phyloP scores from a whole-genome alignment of 2,113 vertebrate species.

The Dipodomys spectabilis region DNA sequence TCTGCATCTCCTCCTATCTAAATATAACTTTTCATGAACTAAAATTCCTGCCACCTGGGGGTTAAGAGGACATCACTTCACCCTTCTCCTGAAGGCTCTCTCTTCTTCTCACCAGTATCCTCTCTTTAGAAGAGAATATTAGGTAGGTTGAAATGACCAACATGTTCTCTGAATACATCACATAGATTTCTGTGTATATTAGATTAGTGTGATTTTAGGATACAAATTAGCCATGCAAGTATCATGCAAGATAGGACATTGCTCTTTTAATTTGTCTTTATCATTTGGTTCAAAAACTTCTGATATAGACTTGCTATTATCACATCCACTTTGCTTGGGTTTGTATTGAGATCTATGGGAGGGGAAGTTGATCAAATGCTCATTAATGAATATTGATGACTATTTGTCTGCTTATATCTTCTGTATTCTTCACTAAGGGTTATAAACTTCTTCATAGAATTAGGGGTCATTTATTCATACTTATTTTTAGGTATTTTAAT shows the following conservation, averaged over 20 bases:
- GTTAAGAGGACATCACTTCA: constrained; percentile 74
- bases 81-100: constrained; percentile 83
- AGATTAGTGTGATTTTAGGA: no score
- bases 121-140: constrained; percentile 89
- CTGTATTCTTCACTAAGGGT: background rate
- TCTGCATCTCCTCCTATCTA: constrained; percentile 92
- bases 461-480: background rate
- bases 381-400: background rate
- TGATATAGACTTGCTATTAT: background rate
- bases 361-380: background rate
- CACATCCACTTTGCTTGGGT: background rate
- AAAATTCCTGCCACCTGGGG: constrained; percentile 84
- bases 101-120: background rate
- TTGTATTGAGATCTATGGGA: background rate
- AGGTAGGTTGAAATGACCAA: constrained; percentile 88
- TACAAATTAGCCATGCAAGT: background rate
- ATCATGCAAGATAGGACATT: background rate
- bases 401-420: background rate
- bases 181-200: background rate
- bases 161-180: constrained; percentile 86
- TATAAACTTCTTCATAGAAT: background rate
- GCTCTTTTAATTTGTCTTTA: background rate
- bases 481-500: background rate
- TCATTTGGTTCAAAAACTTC: background rate
- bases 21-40: constrained; percentile 86